Conservation (phyloP, 2,888 invertebrate genomes). For the Psococerastis gibbosa region DNA sequence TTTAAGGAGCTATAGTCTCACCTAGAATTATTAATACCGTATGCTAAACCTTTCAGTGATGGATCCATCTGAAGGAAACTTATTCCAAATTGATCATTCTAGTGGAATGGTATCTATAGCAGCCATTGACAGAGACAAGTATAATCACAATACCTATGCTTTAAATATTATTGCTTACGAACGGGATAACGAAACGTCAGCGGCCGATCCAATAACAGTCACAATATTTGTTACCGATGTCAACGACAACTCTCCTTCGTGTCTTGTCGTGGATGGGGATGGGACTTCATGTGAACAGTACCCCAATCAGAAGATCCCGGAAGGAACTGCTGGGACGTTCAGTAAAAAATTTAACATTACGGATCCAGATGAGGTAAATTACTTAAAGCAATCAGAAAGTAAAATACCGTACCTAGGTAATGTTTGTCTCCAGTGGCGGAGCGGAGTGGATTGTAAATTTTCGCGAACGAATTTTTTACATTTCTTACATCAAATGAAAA, state of each 20-base stretch:
- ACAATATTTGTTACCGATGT: conserved; percentile 31
- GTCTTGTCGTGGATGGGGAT: not conserved
- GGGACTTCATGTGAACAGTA: conserved; percentile 13
- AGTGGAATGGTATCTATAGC: conserved; percentile 10
- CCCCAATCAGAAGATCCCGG: too few relatives aligned
- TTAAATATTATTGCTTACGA: conserved; percentile 30
- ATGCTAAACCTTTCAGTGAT: too few relatives aligned
- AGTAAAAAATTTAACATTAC: conserved; percentile 28
- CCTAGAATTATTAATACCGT: too few relatives aligned
- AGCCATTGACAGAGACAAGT: conserved; percentile 2
- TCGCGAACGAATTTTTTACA: too few relatives aligned
- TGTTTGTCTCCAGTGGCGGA: too few relatives aligned
- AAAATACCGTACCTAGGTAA: too few relatives aligned
- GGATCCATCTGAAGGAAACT: too few relatives aligned
- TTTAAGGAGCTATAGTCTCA: too few relatives aligned
- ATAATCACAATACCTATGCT: conserved; percentile 15
- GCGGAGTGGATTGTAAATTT: too few relatives aligned
- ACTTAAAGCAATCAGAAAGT: too few relatives aligned
- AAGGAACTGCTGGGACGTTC: conserved; percentile 25
- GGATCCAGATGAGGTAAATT: conserved; percentile 25
- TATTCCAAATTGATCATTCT: not conserved
- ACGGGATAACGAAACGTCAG: conserved; percentile 21
- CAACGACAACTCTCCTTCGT: conserved; percentile 43
- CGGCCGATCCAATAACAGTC: conserved; percentile 21
- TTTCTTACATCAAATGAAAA: too few relatives aligned